Conservation (phyloP, 2,113 vertebrate species). For the Ifrita kowaldi region DNA sequence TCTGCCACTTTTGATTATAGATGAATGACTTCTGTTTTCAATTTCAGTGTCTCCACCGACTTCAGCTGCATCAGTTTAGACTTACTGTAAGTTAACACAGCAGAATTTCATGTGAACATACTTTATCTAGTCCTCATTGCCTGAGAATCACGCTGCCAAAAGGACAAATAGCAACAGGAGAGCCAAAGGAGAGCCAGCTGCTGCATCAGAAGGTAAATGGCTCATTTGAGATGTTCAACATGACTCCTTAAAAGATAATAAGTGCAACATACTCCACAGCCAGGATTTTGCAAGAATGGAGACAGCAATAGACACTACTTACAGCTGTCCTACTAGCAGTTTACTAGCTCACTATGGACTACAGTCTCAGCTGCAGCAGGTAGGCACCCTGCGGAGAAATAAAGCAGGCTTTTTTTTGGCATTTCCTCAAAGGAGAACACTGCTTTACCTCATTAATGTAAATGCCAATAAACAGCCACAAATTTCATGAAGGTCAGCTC, state of each 20-base stretch:
- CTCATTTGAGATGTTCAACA: neutral
- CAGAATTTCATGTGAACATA: neutral
- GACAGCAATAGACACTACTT: neutral
- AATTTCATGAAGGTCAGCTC: neutral
- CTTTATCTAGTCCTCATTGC: neutral
- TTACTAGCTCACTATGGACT: neutral
- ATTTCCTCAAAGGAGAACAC: neutral
- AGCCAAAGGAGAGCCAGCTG: neutral
- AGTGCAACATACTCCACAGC: neutral
- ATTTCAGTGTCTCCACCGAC: neutral
- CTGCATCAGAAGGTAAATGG: neutral
- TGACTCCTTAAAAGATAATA: neutral
- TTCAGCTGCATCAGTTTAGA: neutral
- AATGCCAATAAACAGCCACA: neutral
- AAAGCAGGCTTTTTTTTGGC: neutral
- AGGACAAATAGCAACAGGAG: neutral
- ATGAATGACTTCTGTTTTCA: constrained; percentile 16
- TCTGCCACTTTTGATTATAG: constrained; percentile 10
- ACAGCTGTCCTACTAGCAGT: neutral
- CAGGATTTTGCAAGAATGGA: neutral
- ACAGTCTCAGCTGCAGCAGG: neutral
- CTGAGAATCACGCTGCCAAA: neutral
- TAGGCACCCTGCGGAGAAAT: neutral
- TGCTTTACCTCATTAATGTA: neutral
- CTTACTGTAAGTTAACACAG: neutral